These are phyloP conservation scores for Butastur rufipennis DNA, from an alignment of 2,113 vertebrate genomes.

Conservation along the genomic window DNA sequence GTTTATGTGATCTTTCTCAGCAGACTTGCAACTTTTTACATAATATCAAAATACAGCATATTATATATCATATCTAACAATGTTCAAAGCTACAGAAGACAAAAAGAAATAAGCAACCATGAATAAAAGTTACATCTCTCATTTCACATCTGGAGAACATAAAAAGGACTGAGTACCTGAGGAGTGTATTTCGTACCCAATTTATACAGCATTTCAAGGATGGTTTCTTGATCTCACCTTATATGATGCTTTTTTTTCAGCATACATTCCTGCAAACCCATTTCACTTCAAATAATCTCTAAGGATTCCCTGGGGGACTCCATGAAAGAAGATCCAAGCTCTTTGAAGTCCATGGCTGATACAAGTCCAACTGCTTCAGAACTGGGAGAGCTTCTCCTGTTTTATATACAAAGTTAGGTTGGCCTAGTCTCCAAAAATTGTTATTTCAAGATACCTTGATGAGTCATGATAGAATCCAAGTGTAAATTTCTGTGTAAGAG, in stretches of 20 bases:
- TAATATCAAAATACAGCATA: not conserved
- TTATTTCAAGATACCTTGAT: not conserved
- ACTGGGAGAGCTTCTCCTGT: not conserved
- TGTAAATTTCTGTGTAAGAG: not conserved
- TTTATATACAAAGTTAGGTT: not conserved
- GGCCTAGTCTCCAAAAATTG: not conserved
- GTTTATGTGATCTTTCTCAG: not conserved
- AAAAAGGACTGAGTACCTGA: not conserved
- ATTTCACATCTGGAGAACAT: not conserved
- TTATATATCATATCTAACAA: not conserved
- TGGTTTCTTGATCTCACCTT: not conserved
- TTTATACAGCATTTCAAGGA: not conserved
- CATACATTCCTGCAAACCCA: not conserved
- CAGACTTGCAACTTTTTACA: not conserved
- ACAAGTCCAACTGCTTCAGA: not conserved
- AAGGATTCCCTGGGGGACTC: not conserved
- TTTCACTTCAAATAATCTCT: constrained; percentile 6
- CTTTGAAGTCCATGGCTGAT: constrained; percentile 38
- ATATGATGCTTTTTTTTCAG: not conserved
- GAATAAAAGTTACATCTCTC: not conserved
- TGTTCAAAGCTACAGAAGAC: not conserved
- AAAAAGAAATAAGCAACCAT: not conserved
- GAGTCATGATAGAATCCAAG: not conserved
- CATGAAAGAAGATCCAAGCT: not conserved
- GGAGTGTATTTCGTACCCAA: not conserved